Conservation (phyloP, 2,888 invertebrate species). For the Coleophora deauratella region DNA sequence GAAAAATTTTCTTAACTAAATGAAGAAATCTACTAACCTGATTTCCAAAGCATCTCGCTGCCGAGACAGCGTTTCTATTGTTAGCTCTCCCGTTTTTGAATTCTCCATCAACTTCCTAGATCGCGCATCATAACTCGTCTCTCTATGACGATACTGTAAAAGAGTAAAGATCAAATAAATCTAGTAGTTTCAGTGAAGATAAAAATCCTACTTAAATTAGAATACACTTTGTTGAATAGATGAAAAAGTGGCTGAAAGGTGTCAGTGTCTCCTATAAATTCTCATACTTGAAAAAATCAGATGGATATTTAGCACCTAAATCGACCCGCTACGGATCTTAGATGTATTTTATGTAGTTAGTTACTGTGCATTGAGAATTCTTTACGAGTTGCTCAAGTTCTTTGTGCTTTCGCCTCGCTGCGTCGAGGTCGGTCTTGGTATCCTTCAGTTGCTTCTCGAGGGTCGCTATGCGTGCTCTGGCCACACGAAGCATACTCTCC, state of each 20-base stretch:
- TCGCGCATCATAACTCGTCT: slow-evolving; percentile 48
- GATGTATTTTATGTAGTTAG: too few relatives aligned
- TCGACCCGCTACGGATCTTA: background rate
- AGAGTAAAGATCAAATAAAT: slow-evolving; percentile 1
- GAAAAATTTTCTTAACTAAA: background rate
- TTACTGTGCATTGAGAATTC: slow-evolving; percentile 20
- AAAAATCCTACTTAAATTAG: background rate
- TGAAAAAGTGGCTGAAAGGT: background rate
- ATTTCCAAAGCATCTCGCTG: slow-evolving; percentile 60
- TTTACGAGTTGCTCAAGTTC: slow-evolving; percentile 63
- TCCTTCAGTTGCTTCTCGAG: slow-evolving; percentile 57
- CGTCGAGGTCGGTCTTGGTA: slow-evolving; percentile 41
- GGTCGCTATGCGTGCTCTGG: slow-evolving; percentile 48
- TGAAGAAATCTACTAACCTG: slow-evolving; percentile 30
- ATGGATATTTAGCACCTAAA: background rate
- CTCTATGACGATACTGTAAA: slow-evolving; percentile 52
- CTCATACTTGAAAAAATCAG: too few relatives aligned
- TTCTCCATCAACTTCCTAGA: slow-evolving; percentile 53
- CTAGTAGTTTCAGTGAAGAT: background rate
- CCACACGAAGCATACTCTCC: slow-evolving; percentile 57
- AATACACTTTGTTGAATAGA: background rate
- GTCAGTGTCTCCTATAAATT: too few relatives aligned
- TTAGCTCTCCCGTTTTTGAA: slow-evolving; percentile 57
- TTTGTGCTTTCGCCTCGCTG: slow-evolving; percentile 46
- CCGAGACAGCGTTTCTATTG: slow-evolving; percentile 50